Base-by-base conservation (phyloP, 1,140 invertebrate species). In the Metopolophium dirhodum region DNA sequence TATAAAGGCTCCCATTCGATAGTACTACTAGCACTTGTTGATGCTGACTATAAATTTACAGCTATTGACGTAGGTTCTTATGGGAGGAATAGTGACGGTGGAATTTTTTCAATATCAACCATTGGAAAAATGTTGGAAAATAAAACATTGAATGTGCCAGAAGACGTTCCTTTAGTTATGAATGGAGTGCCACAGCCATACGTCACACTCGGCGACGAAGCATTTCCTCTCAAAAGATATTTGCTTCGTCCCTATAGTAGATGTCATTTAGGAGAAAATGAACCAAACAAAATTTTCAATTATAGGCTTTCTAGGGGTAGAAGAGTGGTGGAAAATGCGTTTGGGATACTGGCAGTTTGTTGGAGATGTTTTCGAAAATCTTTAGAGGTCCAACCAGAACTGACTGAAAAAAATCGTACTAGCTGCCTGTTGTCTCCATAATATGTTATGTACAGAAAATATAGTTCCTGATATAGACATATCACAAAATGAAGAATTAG, bases 1-100 rank as follows among this genome's bases (percentile, higher is more conserved):
- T 96, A 96, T 94, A 96, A 96, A 94, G 94, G 94, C 23, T 94
- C 92, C 37, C 94, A 95, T 93, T 94, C 90, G 57, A 93, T 94
- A 54, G 94, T 94, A 51, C 82, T 94, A 49, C 82, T 94, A 57
- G 94, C 93, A 49, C 30, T 94, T 51, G 93, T 94, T 88, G 89
- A 94, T 83, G 93, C 94, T 54, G 82, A 94, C 68, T 94, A 94
- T 68, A 77, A 94, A 90, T 94, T 94, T 93, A 93, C 94, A 26
- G 93, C 85, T 82, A 93, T 93, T 49, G 61, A 94, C 86, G 93
- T 94, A 54, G 94, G 94, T 51, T 54, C 47, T 51, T 94, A 94
- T 54, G 94, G 93, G 9, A 83, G 95, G 93, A 95, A 95, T 49
- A 94, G 94, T 91, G 95, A 96, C 94, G 95, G 95, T 91, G 95